Evolutionary conservation across 1,140 invertebrate genomes (phyloP), one percentile per base, ranked within the genome.

Genomic region (Cryptotermes secundus): DNA sequence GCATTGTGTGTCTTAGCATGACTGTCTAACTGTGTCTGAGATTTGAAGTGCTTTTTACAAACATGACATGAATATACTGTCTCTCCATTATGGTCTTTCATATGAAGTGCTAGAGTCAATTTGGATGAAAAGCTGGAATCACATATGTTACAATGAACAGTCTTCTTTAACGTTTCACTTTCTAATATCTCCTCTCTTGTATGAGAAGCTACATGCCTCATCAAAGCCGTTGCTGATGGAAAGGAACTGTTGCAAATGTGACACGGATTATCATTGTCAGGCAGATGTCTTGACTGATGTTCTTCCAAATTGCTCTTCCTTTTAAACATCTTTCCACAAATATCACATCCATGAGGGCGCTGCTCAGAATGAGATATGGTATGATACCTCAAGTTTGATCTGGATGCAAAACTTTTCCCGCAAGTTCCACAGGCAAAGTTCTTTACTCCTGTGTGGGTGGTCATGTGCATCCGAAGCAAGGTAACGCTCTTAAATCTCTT

Each of bases 191-290:
- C 96, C 89, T 96, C 80, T 6, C 53, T 38, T 24, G 42, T 38
- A 31, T 82, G 81, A 53, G 45, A 34, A 53, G 42, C 16, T 49
- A 49, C 22, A 79, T 84, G 84, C 34, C 42, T 80, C 45, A 38
- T n/a, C 34, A 81, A 42, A 24, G n/a, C 65, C 16, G 16, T 31
- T 49, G n/a, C 65, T 42, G 42, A 42, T 22, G 59, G n/a, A 59
- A 84, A 84, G 14, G 80, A 72, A 36, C 31, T 80, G n/a, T 82
- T 42, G 79, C 84, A 84, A 31, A 59, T 45, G 34, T 82, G n/a
- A 92, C 99, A 99, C 90, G 97, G 97, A 89, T 99, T 97, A 9
- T 99, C 99, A 90, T 99, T 99, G 91, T 99, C 98, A 12, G 98
- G 98, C 0, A 99, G 99, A 89, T 99, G 99, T 83, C 98, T 91